Conservation (phyloP, 2,113 vertebrate genomes). For the Eulacestoma nigropectus region DNA sequence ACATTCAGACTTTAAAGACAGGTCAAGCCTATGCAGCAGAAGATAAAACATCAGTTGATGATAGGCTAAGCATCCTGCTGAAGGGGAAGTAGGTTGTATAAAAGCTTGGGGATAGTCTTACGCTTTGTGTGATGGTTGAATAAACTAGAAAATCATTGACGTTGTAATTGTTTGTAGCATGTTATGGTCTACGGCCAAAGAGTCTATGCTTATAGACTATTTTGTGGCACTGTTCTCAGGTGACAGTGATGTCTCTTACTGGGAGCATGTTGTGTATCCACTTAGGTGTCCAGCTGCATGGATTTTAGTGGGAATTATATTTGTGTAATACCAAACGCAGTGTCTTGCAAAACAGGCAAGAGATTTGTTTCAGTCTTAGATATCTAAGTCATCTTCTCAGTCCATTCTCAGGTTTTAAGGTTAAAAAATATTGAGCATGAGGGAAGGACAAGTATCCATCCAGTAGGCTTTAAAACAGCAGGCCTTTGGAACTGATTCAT, state of each 20-base stretch:
- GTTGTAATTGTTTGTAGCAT: not conserved
- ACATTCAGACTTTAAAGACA: constrained; percentile 87
- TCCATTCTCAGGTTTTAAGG: not conserved
- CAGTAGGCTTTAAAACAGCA: not conserved
- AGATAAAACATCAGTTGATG: constrained; percentile 96
- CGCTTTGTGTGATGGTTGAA: not conserved
- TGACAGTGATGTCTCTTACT: not conserved
- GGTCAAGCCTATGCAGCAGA: constrained; percentile 91
- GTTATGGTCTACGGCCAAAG: not conserved
- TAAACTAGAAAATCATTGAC: not conserved
- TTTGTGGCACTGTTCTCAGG: not conserved
- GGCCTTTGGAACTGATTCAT: not conserved
- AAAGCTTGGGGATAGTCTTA: not conserved
- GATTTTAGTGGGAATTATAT: not conserved
- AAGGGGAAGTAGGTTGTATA: constrained; percentile 88
- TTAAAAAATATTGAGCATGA: not conserved
- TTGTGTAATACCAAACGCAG: not conserved
- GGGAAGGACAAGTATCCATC: not conserved
- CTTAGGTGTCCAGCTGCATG: not conserved
- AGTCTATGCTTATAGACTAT: not conserved
- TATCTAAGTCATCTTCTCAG: not conserved
- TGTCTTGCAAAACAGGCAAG: not conserved
- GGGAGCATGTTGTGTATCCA: not conserved
- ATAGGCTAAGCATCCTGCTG: constrained; percentile 92
- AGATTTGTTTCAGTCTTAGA: not conserved